Percentiles rank a stretch among this genome's conserved stretches.
phyloP scores from a whole-genome alignment of 2,888 invertebrate species.

The Macaria notata region DNA sequence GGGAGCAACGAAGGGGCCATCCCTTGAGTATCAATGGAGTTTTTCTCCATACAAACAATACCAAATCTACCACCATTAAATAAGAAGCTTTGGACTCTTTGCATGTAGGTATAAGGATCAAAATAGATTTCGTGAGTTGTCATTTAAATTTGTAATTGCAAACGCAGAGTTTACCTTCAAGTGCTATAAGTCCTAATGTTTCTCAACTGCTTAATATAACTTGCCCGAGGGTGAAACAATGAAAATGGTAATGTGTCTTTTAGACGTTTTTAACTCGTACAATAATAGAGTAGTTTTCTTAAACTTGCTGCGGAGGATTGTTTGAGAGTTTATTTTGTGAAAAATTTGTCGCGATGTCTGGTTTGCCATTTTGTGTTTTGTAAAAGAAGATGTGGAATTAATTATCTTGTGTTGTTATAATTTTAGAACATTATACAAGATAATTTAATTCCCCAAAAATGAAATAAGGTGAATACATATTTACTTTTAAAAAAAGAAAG shows the following conservation, averaged over 20 bases:
- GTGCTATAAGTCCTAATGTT: constrained; percentile 78
- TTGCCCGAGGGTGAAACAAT: constrained; percentile 69
- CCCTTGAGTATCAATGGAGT: constrained; percentile 65
- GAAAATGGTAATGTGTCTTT: constrained; percentile 70
- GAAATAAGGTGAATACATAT: too few species aligned
- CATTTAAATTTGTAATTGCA: constrained; percentile 56
- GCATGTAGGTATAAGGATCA: constrained; percentile 17
- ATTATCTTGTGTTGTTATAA: too few species aligned
- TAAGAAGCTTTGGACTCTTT: constrained; percentile 35
- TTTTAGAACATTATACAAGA: too few species aligned
- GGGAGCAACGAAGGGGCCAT: constrained; percentile 59
- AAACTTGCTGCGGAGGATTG: constrained; percentile 29
- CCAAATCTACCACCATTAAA: constrained; percentile 10
- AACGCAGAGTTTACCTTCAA: constrained; percentile 71
- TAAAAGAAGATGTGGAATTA: too few species aligned
- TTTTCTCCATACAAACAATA: constrained; percentile 54
- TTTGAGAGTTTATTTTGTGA: constrained; percentile 20
- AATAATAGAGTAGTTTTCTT: constrained; percentile 45
- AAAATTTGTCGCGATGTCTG: constrained; percentile 7
- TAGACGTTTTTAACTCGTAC: constrained; percentile 65
- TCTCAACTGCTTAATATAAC: constrained; percentile 72
- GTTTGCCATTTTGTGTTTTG: background rate
- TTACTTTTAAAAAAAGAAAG: too few species aligned
- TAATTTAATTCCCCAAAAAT: too few species aligned
- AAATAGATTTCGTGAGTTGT: constrained; percentile 24